phyloP scores from a whole-genome alignment of 2,797 vertebrate genomes.

The Spea hammondii region DNA sequence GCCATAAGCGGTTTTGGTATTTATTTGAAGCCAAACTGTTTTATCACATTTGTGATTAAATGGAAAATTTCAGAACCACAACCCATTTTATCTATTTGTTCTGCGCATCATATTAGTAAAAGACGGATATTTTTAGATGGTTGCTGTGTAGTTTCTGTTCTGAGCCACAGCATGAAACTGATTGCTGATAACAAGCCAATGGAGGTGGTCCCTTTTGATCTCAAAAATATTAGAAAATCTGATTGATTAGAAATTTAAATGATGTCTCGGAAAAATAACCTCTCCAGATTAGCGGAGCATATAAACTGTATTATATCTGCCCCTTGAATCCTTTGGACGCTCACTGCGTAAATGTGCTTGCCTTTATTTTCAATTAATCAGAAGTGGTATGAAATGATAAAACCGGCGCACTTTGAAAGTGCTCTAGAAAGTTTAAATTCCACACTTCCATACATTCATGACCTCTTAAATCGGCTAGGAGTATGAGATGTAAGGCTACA shows the following conservation, averaged over 20 bases:
- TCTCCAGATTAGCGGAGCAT: conserved; percentile 27
- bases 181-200: conserved; percentile 63
- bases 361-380: conserved; percentile 43
- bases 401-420: conserved; percentile 21
- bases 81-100: conserved; percentile 37
- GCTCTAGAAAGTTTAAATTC: conserved; percentile 33
- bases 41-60: conserved; percentile 59
- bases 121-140: conserved; percentile 70
- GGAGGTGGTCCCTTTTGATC: conserved; percentile 58
- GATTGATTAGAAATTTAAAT: conserved; percentile 63
- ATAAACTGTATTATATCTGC: conserved; percentile 28
- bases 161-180: conserved; percentile 63
- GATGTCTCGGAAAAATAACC: conserved; percentile 37
- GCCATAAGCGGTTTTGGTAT: conserved; percentile 7
- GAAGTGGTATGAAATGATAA: conserved; percentile 28
- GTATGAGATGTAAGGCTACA: conserved; percentile 63
- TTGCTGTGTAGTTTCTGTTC: conserved; percentile 58
- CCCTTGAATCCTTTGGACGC: conserved; percentile 34
- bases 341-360: conserved; percentile 25
- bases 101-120: conserved; percentile 64
- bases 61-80: conserved; percentile 59
- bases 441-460: conserved; percentile 60
- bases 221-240: conserved; percentile 64
- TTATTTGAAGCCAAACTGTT: conserved; percentile 38
- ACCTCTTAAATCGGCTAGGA: conserved; percentile 64